A percentile compares a stretch with the other conserved stretches of the same genome.
phyloP scores from a whole-genome alignment of 1,140 invertebrate species.

The Nephotettix cincticeps region DNA sequence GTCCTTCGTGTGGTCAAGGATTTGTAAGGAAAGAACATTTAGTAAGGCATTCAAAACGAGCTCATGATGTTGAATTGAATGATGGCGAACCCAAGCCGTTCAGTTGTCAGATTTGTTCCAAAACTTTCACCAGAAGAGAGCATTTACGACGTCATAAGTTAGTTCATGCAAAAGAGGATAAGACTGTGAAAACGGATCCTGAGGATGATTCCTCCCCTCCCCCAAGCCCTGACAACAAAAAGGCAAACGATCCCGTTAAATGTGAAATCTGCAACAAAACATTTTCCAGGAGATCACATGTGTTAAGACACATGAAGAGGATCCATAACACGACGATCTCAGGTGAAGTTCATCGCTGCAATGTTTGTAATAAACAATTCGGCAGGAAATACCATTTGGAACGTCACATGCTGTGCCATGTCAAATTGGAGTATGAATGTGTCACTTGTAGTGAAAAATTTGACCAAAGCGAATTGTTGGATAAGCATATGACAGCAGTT shows the following conservation, averaged over 20 bases:
- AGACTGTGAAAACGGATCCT: constrained; percentile 25
- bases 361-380: constrained; percentile 35
- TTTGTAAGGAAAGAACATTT: constrained; percentile 94
- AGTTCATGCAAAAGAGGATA: constrained; percentile 34
- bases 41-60: constrained; percentile 67
- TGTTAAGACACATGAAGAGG: constrained; percentile 72
- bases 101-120: constrained; percentile 44
- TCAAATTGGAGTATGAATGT: constrained; percentile 36
- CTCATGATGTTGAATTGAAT: constrained; percentile 36
- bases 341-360: constrained; percentile 34
- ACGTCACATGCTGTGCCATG: constrained; percentile 33
- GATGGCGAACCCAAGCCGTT: constrained; percentile 36
- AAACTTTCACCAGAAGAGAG: constrained; percentile 40
- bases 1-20: constrained; percentile 93
- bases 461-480: constrained; percentile 34
- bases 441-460: constrained; percentile 39
- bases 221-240: constrained; percentile 57
- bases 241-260: constrained; percentile 67
- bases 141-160: constrained; percentile 39
- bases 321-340: constrained; percentile 33
- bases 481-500: constrained; percentile 36
- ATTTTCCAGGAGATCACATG: constrained; percentile 90
- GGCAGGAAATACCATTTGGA: constrained; percentile 34
- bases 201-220: constrained; percentile 3
- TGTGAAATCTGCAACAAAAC: constrained; percentile 95